Conservation (phyloP, 2,888 invertebrate species). For the Lasioglossum lativentre region DNA sequence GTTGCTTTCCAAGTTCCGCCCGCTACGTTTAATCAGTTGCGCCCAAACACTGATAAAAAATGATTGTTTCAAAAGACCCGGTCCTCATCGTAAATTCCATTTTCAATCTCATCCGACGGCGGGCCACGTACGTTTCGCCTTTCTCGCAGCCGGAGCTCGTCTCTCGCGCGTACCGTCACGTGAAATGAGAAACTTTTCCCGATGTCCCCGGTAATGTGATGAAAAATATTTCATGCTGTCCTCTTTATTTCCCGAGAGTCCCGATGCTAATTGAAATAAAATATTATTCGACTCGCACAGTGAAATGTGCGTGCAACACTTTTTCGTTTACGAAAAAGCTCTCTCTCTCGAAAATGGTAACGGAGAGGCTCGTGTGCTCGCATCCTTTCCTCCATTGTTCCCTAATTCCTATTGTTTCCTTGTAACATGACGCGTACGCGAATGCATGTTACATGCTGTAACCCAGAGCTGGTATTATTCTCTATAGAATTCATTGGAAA, state of each 20-base stretch:
- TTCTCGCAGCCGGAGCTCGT: neutral
- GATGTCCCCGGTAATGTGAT: neutral
- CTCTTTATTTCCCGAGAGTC: neutral
- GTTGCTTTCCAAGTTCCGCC: neutral
- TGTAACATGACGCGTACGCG: neutral
- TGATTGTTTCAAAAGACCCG: neutral
- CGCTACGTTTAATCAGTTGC: slow-evolving; percentile 1
- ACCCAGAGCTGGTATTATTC: neutral
- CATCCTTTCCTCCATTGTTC: slow-evolving; percentile 24
- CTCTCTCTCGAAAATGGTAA: neutral
- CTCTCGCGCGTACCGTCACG: neutral
- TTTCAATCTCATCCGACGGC: slow-evolving; percentile 25
- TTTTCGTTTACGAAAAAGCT: slow-evolving; percentile 14
- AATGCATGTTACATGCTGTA: neutral
- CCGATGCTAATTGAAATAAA: neutral
- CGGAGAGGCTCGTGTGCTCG: slow-evolving; percentile 4
- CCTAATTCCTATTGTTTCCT: slow-evolving; percentile 20
- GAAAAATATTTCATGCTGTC: neutral
- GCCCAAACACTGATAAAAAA: neutral
- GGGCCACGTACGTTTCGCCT: neutral
- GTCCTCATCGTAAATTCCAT: slow-evolving; percentile 20
- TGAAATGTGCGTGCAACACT: neutral
- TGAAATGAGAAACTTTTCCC: neutral
- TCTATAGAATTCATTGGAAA: slow-evolving; percentile 2
- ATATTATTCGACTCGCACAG: neutral